Evolutionary conservation across 2,888 invertebrate genomes (phyloP).

Genomic region (Pycnomerus fuliginosus): DNA sequence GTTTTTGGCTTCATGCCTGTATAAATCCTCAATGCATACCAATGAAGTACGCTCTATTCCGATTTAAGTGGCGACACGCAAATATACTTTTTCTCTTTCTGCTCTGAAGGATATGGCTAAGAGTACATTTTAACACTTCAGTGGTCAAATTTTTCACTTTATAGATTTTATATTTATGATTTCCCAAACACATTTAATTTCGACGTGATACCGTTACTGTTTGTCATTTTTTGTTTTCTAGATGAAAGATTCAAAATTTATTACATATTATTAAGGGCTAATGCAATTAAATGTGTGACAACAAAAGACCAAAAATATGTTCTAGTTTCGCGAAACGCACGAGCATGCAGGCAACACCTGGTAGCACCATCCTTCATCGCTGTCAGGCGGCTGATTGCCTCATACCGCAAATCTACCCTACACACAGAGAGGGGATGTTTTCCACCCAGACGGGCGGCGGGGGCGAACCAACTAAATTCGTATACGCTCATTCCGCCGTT

Average conservation of each 20-base stretch:
- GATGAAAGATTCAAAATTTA: no score
- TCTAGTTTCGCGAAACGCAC: constrained; percentile 31
- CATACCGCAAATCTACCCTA: constrained; percentile 42
- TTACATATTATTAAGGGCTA: no score
- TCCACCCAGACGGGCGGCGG: constrained; percentile 15
- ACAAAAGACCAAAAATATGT: constrained; percentile 7
- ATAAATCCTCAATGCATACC: constrained; percentile 57
- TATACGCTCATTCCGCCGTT: constrained; percentile 35
- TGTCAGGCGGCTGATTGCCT: constrained; percentile 45
- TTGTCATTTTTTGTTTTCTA: no score
- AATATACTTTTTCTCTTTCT: constrained; percentile 38
- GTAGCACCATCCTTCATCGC: constrained; percentile 42
- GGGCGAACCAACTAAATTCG: constrained; percentile 29
- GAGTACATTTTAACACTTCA: no score
- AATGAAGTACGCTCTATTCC: constrained; percentile 53
- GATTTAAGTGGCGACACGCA: constrained; percentile 44
- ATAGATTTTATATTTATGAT: no score
- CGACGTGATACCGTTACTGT: no score
- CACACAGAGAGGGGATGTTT: constrained; percentile 25
- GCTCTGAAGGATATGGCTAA: no score
- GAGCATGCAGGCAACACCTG: constrained; percentile 45
- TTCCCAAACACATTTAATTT: no score
- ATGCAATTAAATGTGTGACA: neutral
- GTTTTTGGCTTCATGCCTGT: constrained; percentile 56
- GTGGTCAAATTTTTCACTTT: no score